Evolutionary conservation across 2,797 vertebrate species (phyloP).

Genomic region (Cossypha niveicapilla): DNA sequence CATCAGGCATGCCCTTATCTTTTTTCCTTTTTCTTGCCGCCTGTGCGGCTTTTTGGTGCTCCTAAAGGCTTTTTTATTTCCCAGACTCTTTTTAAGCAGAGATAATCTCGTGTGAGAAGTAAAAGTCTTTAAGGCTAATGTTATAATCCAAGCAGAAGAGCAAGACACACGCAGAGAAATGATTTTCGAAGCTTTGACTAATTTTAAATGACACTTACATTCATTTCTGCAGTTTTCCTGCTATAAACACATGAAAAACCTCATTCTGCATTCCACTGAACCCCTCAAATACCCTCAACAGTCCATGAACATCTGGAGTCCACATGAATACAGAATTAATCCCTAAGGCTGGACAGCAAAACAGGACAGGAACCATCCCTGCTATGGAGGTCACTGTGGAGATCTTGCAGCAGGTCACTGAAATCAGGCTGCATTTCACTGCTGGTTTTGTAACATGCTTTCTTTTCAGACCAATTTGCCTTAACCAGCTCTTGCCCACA

Average conservation of each 20-base stretch:
- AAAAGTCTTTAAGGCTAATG: conserved; percentile 40
- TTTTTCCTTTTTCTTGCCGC: background rate
- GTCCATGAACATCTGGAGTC: background rate
- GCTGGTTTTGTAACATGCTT: background rate
- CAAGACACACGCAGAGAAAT: background rate
- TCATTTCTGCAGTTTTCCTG: conserved; percentile 34
- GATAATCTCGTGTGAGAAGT: background rate
- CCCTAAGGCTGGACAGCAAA: conserved; percentile 13
- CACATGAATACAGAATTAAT: conserved; percentile 19
- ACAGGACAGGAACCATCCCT: background rate
- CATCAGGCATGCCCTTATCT: background rate
- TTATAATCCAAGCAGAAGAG: conserved; percentile 35
- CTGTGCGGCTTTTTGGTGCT: background rate
- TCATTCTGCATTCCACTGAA: conserved; percentile 9
- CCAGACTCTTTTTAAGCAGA: conserved; percentile 1
- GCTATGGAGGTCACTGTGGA: background rate
- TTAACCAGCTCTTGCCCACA: background rate
- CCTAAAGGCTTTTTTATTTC: conserved; percentile 41
- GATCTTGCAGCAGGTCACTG: conserved; percentile 1
- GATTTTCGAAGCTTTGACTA: background rate
- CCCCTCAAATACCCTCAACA: background rate
- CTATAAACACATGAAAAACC: background rate
- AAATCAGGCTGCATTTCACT: background rate
- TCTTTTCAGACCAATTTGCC: background rate
- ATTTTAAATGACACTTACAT: conserved; percentile 16